Evolutionary conservation across 1,140 invertebrate genomes (phyloP).

Genomic region (Carcinoscorpius rotundicauda): DNA sequence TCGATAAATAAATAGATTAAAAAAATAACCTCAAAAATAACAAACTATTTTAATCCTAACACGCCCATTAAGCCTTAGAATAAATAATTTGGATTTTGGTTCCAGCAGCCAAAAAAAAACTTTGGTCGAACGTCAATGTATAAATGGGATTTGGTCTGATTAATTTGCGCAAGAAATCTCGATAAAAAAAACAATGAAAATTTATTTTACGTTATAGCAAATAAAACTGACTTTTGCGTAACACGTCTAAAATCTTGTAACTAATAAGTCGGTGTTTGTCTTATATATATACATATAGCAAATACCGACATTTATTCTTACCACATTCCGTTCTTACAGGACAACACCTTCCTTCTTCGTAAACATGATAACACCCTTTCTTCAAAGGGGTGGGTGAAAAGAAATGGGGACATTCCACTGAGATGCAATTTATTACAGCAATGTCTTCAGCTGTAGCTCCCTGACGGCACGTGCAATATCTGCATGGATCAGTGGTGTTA

Average conservation of each 20-base stretch:
- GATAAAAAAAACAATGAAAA: neutral
- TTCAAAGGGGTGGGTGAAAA: constrained; percentile 13
- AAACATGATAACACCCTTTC: constrained; percentile 17
- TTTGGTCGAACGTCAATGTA: neutral
- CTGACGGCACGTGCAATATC: constrained; percentile 9
- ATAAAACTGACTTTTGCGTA: too few species aligned
- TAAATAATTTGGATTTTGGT: too few species aligned
- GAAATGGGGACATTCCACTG: constrained; percentile 18
- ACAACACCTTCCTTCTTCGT: constrained; percentile 18
- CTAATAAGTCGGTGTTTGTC: too few species aligned
- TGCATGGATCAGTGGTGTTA: constrained; percentile 11
- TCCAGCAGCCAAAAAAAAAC: too few species aligned
- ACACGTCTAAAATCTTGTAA: too few species aligned
- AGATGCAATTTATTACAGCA: constrained; percentile 2
- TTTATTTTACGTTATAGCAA: neutral
- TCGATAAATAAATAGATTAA: too few species aligned
- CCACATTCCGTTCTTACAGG: constrained; percentile 11
- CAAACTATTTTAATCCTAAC: too few species aligned
- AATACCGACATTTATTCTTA: constrained; percentile 1
- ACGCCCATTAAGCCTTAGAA: too few species aligned
- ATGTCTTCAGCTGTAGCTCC: constrained; percentile 1
- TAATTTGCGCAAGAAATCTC: neutral
- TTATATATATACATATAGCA: too few species aligned
- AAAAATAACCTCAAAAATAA: too few species aligned
- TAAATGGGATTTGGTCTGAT: constrained; percentile 5